Base-by-base conservation (phyloP, 2,888 invertebrate species). In the Tipula helvola region DNA sequence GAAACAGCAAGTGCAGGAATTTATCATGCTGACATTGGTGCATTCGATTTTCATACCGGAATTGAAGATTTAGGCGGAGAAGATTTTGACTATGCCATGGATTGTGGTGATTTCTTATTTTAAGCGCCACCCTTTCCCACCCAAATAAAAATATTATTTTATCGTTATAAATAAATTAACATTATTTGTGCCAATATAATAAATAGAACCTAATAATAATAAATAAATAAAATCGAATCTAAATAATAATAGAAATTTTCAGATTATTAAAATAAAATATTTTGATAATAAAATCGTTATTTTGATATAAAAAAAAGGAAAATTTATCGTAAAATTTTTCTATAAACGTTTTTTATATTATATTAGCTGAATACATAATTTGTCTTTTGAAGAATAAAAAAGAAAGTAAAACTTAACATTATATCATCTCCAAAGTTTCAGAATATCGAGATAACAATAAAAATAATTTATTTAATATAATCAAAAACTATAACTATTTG, bases 81-180 rank as follows among this genome's bases (percentile, higher is more conserved):
- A 89, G 95, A 95, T 89, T 95, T 94, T 92, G 95, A 95, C 90
- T 93, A 94, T 87, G 94, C 95, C 83, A 93, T 95, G 88, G 95
- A 95, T 90, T 95, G 95, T 90, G 95, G 95, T 0, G 95, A 95
- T 89, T 94, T 95, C 89, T 94, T 94, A 93, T 94, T 94, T 93
- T 94, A 94, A 90, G 89, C 36, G n/a, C 71, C 39, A 7, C 39
- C 5, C 39, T 5, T 39, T 7, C 39, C 5, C 7, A 39, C 39
- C 39, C 3, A 39, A 84, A 39, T 36, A 85, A 18, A 47, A 36
- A 39, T 52, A 86, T n/a, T 36, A 83, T 42, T 86, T 83, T 71
- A 83, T 18, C 13, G 39, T 86, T 42, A 87, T 44, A 28, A 28
- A 44, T 18, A 5, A 87, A 86, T 41, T n/a, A 13, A 71, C 36